These are phyloP conservation scores for Pandemis heparana DNA, from an alignment of 2,888 invertebrate genomes.

Conservation along the genomic window DNA sequence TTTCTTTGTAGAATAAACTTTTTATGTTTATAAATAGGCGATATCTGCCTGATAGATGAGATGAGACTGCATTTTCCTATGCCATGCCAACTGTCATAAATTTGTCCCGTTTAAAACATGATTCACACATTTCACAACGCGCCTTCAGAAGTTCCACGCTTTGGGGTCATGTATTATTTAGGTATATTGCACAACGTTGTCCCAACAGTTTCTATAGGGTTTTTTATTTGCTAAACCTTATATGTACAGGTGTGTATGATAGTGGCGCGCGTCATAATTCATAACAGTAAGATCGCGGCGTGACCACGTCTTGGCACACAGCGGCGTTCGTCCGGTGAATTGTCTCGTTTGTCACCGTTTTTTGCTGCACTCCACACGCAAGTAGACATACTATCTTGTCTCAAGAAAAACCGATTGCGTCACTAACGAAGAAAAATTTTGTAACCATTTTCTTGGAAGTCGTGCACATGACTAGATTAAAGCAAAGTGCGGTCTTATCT, in stretches of 20 bases:
- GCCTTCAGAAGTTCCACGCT: background rate
- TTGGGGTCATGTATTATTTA: background rate
- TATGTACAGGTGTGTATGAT: conserved; percentile 2
- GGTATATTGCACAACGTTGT: conserved; percentile 14
- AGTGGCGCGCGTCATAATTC: conserved; percentile 16
- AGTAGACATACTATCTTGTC: conserved; percentile 7
- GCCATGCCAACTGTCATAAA: background rate
- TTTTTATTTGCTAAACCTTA: conserved; percentile 8
- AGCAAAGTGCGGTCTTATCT: background rate
- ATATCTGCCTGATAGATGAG: background rate
- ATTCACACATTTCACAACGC: background rate
- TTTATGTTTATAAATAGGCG: too few species aligned
- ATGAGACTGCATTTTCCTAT: background rate
- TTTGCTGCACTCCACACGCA: conserved; percentile 16
- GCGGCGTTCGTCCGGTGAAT: conserved; percentile 43
- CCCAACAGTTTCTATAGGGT: background rate
- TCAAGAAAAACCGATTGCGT: conserved; percentile 37
- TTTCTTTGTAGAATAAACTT: too few species aligned
- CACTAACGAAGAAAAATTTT: conserved; percentile 23
- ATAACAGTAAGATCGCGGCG: background rate
- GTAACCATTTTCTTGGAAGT: conserved; percentile 13
- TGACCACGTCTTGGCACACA: conserved; percentile 40
- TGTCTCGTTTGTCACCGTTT: conserved; percentile 45
- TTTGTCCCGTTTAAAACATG: background rate
- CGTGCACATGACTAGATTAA: background rate